Evolutionary conservation across 2,888 invertebrate genomes (phyloP).

Genomic region (Sinohyriopsis cumingii): DNA sequence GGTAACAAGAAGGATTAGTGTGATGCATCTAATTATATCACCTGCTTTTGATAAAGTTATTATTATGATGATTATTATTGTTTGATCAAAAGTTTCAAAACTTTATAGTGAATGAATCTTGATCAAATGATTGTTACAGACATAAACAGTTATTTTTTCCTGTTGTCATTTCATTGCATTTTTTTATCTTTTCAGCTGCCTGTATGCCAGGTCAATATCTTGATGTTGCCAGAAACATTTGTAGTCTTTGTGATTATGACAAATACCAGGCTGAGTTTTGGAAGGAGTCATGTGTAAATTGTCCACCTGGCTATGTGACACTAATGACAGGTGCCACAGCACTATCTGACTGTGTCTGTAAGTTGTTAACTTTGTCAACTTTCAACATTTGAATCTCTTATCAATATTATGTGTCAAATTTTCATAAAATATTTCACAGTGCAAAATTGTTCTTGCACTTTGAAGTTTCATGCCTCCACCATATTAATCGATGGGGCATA

Average conservation of each 20-base stretch:
- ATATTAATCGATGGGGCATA: too few species aligned
- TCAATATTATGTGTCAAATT: too few species aligned
- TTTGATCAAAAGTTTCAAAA: constrained; percentile 4
- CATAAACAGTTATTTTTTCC: neutral
- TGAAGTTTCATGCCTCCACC: too few species aligned
- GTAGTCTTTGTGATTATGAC: constrained; percentile 81
- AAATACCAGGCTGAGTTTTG: constrained; percentile 66
- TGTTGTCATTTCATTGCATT: neutral
- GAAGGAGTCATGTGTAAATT: constrained; percentile 84
- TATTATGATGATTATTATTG: too few species aligned
- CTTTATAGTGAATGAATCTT: neutral
- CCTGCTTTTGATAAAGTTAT: too few species aligned
- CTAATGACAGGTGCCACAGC: constrained; percentile 22
- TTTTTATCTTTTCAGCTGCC: constrained; percentile 24
- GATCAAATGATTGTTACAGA: too few species aligned
- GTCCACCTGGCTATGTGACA: constrained; percentile 40
- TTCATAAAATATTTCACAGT: too few species aligned
- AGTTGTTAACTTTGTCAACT: constrained; percentile 9
- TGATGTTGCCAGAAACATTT: constrained; percentile 77
- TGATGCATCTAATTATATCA: too few species aligned
- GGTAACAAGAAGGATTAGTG: too few species aligned
- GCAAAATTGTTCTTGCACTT: too few species aligned
- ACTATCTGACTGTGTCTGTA: constrained; percentile 38
- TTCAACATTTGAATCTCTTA: neutral
- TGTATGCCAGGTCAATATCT: constrained; percentile 86